Conservation (phyloP, 2,797 vertebrate genomes). For the Propithecus perrieri region DNA sequence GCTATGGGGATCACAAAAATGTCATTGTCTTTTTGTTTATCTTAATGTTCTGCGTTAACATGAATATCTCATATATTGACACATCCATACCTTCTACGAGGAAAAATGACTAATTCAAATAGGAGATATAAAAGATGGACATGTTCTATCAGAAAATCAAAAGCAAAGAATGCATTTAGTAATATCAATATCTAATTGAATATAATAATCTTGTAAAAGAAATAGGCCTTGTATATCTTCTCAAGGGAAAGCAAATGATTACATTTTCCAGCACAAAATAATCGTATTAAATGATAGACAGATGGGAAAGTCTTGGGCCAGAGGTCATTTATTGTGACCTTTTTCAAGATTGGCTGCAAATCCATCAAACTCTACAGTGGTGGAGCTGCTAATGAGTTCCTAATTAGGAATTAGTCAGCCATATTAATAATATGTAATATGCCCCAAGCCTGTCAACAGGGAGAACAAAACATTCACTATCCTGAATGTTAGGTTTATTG, state of each 20-base stretch:
- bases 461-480: slow-evolving; percentile 60
- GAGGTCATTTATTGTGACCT: slow-evolving; percentile 72
- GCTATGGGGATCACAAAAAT: slow-evolving; percentile 48
- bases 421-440: slow-evolving; percentile 82
- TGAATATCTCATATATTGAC: background rate
- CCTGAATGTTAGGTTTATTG: slow-evolving; percentile 48
- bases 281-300: slow-evolving; percentile 57
- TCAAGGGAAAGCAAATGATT: background rate
- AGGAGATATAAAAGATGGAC: background rate
- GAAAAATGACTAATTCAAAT: background rate
- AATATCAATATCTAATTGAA: slow-evolving; percentile 19
- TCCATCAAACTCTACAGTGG: slow-evolving; percentile 80
- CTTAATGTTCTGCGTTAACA: slow-evolving; percentile 26
- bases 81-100: background rate
- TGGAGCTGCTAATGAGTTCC: slow-evolving; percentile 79
- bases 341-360: slow-evolving; percentile 74
- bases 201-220: background rate
- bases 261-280: background rate
- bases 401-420: slow-evolving; percentile 86
- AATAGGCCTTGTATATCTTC: background rate
- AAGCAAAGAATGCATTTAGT: background rate
- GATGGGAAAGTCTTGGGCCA: slow-evolving; percentile 68
- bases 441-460: slow-evolving; percentile 71
- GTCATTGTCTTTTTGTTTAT: slow-evolving; percentile 51
- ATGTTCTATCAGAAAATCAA: slow-evolving; percentile 35